Conservation (phyloP, 2,113 vertebrate species). For the Ceyx margarethae region DNA sequence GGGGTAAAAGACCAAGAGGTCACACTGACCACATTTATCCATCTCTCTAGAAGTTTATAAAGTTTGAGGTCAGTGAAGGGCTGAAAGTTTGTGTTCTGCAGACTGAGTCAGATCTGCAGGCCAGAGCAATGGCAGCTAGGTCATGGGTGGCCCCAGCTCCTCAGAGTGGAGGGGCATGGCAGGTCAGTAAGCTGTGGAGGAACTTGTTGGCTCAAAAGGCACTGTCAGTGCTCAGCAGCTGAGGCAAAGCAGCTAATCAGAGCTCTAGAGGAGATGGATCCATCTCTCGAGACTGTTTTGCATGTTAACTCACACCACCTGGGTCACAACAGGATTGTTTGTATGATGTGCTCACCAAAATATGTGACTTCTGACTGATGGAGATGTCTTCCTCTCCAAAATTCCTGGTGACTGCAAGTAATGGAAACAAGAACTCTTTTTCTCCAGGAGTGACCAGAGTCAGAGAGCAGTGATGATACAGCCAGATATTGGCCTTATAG, state of each 20-base stretch:
- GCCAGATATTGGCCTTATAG: not conserved
- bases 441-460: not conserved
- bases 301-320: not conserved
- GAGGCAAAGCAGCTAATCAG: not conserved
- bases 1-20: not conserved
- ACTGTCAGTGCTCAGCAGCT: not conserved
- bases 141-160: not conserved
- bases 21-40: not conserved
- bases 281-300: not conserved
- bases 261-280: not conserved
- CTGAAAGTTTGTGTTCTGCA: not conserved
- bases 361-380: not conserved
- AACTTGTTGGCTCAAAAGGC: not conserved
- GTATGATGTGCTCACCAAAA: not conserved
- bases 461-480: not conserved
- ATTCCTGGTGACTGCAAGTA: not conserved
- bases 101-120: not conserved
- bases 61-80: not conserved
- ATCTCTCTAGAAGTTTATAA: not conserved
- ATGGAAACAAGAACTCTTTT: not conserved
- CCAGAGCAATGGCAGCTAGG: not conserved
- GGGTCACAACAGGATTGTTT: not conserved
- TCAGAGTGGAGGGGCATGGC: not conserved
- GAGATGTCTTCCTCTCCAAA: not conserved
- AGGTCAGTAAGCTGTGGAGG: not conserved